Percentiles rank a stretch among this genome's conserved stretches.
These are phyloP conservation scores for Poecilia wingei DNA, from an alignment of 2,797 vertebrate genomes.

Conservation along the genomic window DNA sequence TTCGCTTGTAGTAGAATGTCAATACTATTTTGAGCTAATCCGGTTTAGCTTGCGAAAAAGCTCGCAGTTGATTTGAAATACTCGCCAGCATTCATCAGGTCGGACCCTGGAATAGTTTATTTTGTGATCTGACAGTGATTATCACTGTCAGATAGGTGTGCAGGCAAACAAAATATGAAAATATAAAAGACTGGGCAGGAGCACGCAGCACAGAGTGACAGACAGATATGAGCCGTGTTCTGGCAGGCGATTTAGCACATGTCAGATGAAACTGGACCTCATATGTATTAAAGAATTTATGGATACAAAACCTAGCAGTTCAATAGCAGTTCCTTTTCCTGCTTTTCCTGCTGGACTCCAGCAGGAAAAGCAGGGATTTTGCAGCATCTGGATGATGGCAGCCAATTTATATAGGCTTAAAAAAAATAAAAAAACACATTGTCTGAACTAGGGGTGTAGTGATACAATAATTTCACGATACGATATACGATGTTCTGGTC, in stretches of 20 bases:
- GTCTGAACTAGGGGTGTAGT: too few species aligned
- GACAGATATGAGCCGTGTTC: conserved; percentile 2
- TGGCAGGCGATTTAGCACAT: conserved; percentile 3
- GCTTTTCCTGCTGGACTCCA: too few species aligned
- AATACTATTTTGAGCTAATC: background rate
- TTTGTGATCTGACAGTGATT: conserved; percentile 1
- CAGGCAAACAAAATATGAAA: conserved; percentile 19
- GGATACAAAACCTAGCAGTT: conserved; percentile 19
- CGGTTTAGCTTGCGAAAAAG: too few species aligned
- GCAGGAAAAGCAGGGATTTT: too few species aligned
- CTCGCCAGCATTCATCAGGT: conserved; percentile 1
- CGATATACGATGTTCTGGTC: too few species aligned
- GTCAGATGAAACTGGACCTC: conserved; percentile 6
- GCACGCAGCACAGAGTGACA: conserved; percentile 5
- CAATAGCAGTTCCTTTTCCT: too few species aligned
- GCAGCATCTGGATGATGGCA: conserved; percentile 24
- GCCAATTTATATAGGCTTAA: conserved; percentile 4
- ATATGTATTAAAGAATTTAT: background rate
- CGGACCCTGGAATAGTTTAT: background rate
- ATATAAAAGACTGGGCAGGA: background rate
- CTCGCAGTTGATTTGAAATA: background rate
- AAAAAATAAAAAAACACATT: conserved; percentile 7
- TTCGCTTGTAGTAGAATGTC: background rate
- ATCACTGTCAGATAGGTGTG: background rate
- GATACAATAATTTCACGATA: too few species aligned